phyloP scores from a whole-genome alignment of 2,113 vertebrate species.

The Fulica atra region DNA sequence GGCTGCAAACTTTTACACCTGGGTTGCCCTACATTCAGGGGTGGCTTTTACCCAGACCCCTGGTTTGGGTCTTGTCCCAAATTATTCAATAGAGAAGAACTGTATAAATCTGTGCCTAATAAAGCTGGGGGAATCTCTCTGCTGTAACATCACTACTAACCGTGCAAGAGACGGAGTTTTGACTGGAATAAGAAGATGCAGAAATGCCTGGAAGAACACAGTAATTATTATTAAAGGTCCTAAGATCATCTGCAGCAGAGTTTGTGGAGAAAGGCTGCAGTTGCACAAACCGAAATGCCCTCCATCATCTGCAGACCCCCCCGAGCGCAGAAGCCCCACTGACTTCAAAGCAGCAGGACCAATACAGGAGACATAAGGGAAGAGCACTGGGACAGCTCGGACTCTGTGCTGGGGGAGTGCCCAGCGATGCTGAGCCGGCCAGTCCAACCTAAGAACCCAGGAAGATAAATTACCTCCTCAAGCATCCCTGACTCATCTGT shows the following conservation, averaged over 20 bases:
- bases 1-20: not conserved
- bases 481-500: not conserved
- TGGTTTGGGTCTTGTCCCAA: not conserved
- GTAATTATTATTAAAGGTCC: not conserved
- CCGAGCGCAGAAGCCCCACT: rapidly evolving
- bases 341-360: not conserved
- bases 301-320: not conserved
- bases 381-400: not conserved
- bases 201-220: not conserved
- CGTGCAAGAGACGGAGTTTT: not conserved
- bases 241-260: not conserved
- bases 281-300: not conserved
- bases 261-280: not conserved
- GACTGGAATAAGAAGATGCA: not conserved
- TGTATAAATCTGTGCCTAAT: not conserved
- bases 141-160: not conserved
- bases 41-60: not conserved
- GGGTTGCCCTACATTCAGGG: not conserved
- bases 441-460: not conserved
- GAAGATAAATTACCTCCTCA: not conserved
- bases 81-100: slow-evolving; percentile 2
- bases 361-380: not conserved
- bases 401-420: not conserved
- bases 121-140: not conserved
- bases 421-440: not conserved